Evolutionary conservation across 2,888 invertebrate genomes (phyloP).

Genomic region (Cantharis rufa): DNA sequence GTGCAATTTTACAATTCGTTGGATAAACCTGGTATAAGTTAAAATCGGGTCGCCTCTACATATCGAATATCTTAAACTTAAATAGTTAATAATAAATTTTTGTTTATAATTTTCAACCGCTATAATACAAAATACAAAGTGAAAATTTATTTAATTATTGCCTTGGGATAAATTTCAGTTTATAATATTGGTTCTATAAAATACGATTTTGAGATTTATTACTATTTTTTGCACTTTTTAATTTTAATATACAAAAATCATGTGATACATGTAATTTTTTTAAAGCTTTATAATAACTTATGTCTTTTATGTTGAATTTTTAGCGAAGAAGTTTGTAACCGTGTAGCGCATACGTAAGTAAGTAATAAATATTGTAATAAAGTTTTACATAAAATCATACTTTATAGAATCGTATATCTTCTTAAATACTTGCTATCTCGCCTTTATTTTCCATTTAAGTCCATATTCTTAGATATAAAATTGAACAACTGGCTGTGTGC

Average conservation of each 20-base stretch:
- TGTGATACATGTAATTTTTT: not conserved
- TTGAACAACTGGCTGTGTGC: conserved; percentile 41
- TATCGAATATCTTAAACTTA: too few species aligned
- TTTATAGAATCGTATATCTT: conserved; percentile 48
- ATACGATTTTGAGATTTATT: not conserved
- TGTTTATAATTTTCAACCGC: too few species aligned
- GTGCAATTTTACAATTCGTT: too few species aligned
- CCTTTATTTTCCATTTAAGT: conserved; percentile 48
- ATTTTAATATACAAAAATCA: not conserved
- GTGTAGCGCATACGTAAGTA: conserved; percentile 27
- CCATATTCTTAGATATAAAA: conserved; percentile 39
- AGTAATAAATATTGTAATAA: conserved; percentile 47
- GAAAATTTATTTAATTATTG: too few species aligned
- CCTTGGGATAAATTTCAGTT: too few species aligned
- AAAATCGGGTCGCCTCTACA: too few species aligned
- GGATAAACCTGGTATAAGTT: too few species aligned
- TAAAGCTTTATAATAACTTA: not conserved
- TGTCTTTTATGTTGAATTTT: not conserved
- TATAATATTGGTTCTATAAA: not conserved
- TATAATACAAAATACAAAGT: too few species aligned
- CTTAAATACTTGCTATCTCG: conserved; percentile 48
- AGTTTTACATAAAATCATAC: conserved; percentile 44
- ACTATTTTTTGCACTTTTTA: too few species aligned
- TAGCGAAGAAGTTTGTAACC: not conserved
- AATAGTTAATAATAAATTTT: too few species aligned